Base-by-base conservation (phyloP, 2,888 invertebrate genomes). In the Coelopa pilipes region DNA sequence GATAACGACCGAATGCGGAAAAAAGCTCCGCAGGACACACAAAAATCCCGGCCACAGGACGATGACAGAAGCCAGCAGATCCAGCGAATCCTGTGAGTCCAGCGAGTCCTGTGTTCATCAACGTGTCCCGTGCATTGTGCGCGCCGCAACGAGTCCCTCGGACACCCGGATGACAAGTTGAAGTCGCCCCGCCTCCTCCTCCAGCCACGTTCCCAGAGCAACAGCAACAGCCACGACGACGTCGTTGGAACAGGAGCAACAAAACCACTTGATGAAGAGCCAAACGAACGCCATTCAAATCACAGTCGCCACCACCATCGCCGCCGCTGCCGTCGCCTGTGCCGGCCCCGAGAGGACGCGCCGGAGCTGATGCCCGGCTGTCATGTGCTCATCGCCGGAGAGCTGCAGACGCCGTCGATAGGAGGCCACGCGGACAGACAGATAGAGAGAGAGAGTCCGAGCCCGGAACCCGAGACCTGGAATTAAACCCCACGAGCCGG, bases 91-190 rank as follows among this genome's bases (percentile, higher is more conserved):
- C 34, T 13, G 34, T 7, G 34, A 10, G n/a, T 66, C 21, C 70
- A 15, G 34, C 49, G n/a, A n/a, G n/a, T n/a, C n/a, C n/a, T 62
- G 34, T 70, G 70, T 49, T 47, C 59, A 72, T 57, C 55, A 57
- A 46, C 34, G 62, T 24, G 63, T 53, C 53, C 72, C 15, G 15
- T 55, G 55, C 55, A 47, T n/a, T n/a, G 47, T 50, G 24, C 62
- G 7, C 24, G 50, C 12, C 65, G 45, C 53, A 65, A 46, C 71
- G 45, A 53, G 13, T 53, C 24, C 53, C 21, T 19, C 45, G 11
- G 55, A 34, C n/a, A 34, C 17, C 19, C 45, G 15, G 19, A 71
- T 24, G n/a, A 46, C 46, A 63, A 53, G 63, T 63, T 63, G 63
- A 47, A 45, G 17, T 49, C 21, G 66, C 17, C 53, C 4, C 11